Evolutionary conservation across 2,113 vertebrate species (phyloP).

Genomic region (Chiloscyllium plagiosum): DNA sequence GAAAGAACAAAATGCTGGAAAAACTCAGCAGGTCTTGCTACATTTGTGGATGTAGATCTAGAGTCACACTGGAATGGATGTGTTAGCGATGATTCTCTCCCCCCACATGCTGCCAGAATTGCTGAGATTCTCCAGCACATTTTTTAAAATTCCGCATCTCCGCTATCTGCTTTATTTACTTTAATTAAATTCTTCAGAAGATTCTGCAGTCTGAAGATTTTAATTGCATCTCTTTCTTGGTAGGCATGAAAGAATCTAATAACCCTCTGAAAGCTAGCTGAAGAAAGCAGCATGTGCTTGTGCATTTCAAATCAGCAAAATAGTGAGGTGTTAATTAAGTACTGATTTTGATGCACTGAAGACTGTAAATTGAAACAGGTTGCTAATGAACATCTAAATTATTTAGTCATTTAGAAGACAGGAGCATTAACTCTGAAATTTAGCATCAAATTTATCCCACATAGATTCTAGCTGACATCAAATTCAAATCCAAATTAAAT

Average conservation of each 20-base stretch:
- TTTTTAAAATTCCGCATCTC: too few relatives aligned
- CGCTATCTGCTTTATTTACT: too few relatives aligned
- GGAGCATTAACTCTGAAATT: not conserved
- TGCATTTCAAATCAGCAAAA: not conserved
- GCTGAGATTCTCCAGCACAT: too few relatives aligned
- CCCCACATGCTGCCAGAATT: too few relatives aligned
- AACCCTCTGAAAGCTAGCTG: not conserved
- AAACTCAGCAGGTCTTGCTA: too few relatives aligned
- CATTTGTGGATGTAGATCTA: too few relatives aligned
- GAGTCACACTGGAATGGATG: too few relatives aligned
- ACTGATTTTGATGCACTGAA: not conserved
- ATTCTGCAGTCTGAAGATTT: not conserved
- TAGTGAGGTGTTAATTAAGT: not conserved
- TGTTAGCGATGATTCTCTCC: too few relatives aligned
- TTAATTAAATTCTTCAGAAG: not conserved
- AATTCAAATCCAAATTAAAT: not conserved
- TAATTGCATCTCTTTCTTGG: not conserved
- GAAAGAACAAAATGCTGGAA: too few relatives aligned
- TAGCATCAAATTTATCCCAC: not conserved
- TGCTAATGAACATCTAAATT: not conserved
- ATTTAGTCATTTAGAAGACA: not conserved
- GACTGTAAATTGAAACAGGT: not conserved
- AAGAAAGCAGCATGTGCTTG: not conserved
- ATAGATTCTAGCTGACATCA: not conserved
- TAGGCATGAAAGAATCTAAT: not conserved